These are phyloP conservation scores for Chlorops oryzae DNA, from an alignment of 1,140 invertebrate species.

Conservation along the genomic window DNA sequence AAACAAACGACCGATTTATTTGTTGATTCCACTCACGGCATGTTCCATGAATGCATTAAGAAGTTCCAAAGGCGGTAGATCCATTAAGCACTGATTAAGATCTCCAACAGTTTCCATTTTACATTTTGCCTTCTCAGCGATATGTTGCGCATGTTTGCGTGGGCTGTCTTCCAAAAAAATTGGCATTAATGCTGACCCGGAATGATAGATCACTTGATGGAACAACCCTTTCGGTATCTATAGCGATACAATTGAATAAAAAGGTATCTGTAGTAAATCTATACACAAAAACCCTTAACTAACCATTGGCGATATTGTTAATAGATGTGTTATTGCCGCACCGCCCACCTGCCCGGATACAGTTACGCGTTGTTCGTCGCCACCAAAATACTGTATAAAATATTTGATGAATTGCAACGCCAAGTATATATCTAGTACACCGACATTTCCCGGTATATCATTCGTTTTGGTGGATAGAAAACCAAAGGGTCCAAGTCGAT, in stretches of 20 bases:
- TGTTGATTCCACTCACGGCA: conserved; percentile 23
- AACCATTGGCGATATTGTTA: conserved; percentile 48
- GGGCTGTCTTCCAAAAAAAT: conserved; percentile 43
- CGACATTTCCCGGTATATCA: conserved; percentile 62
- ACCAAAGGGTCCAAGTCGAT: conserved; percentile 60
- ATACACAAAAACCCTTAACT: background rate
- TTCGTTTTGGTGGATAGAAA: conserved; percentile 52
- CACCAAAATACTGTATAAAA: conserved; percentile 62
- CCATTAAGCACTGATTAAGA: conserved; percentile 39
- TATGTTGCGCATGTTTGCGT: conserved; percentile 37
- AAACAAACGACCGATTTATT: background rate
- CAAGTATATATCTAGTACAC: conserved; percentile 59
- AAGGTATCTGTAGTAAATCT: background rate
- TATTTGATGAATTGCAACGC: conserved; percentile 58
- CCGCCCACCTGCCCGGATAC: conserved; percentile 58
- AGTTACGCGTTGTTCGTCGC: conserved; percentile 57
- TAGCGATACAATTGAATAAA: background rate
- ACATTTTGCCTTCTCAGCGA: conserved; percentile 34
- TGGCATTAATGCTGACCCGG: conserved; percentile 43
- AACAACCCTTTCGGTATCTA: conserved; percentile 34
- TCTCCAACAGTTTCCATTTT: conserved; percentile 38
- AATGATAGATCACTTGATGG: conserved; percentile 42
- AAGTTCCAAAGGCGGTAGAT: conserved; percentile 32
- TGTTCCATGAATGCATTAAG: conserved; percentile 42
- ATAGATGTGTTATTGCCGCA: conserved; percentile 48